Evolutionary conservation across 1,140 invertebrate species (phyloP).

Genomic region (Leptoteleia sp.): DNA sequence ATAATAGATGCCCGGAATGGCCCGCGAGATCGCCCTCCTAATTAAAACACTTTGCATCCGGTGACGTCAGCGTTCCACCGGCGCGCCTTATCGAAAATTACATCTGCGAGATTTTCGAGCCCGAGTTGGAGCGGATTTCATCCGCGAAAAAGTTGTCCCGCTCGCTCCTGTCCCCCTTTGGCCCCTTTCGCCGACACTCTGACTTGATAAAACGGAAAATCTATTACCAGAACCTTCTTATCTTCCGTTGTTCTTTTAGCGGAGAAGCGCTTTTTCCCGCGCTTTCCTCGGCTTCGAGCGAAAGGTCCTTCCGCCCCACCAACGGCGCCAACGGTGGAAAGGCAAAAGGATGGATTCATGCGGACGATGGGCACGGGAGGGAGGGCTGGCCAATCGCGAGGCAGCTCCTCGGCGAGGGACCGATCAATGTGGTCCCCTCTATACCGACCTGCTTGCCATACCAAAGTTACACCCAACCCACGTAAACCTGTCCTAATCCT

Average conservation of each 20-base stretch:
- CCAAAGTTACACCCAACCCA: constrained; percentile 67
- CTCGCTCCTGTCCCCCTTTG: too few species aligned
- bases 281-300: constrained; percentile 47
- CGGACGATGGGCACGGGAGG: constrained; percentile 47
- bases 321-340: constrained; percentile 33
- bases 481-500: constrained; percentile 66
- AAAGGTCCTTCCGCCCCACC: constrained; percentile 48
- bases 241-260: constrained; percentile 40
- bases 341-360: constrained; percentile 56
- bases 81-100: too few species aligned
- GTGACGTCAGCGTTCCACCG: too few species aligned
- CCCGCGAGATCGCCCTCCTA: too few species aligned
- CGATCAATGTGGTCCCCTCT: constrained; percentile 80
- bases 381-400: constrained; percentile 73
- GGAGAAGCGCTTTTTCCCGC: constrained; percentile 47
- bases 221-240: constrained; percentile 40
- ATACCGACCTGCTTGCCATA: constrained; percentile 75
- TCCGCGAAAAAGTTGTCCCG: too few species aligned
- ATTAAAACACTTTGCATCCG: too few species aligned
- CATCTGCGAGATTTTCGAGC: too few species aligned
- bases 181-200: too few species aligned
- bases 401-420: constrained; percentile 70
- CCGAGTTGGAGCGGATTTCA: too few species aligned
- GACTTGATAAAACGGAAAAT: constrained; percentile 44
- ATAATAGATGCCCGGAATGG: too few species aligned